Conservation (phyloP, 1,140 invertebrate species). For the Pogonomyrmex californicus region DNA sequence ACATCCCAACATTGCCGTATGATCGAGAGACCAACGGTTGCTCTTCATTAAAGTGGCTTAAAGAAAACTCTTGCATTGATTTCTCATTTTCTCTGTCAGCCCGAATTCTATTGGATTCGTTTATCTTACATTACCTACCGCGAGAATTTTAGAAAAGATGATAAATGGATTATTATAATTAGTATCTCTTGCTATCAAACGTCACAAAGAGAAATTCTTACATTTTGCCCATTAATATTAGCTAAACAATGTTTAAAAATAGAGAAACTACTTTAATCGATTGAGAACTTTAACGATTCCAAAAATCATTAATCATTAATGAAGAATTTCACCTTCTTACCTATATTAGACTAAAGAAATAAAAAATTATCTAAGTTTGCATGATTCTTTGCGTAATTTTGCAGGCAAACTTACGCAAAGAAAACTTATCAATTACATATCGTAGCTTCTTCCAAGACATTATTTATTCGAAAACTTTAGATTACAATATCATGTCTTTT, state of each 20-base stretch:
- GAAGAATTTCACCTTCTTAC: background rate
- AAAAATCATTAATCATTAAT: background rate
- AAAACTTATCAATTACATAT: background rate
- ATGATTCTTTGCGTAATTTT: background rate
- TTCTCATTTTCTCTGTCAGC: background rate
- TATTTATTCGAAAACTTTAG: conserved; percentile 18
- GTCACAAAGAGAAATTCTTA: background rate
- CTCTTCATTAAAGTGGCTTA: background rate
- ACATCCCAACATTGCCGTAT: background rate
- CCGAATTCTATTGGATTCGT: background rate
- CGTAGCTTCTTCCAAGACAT: background rate
- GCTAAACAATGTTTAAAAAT: background rate
- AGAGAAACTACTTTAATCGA: background rate
- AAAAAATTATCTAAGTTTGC: background rate
- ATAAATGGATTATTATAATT: background rate
- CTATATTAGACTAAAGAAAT: no score
- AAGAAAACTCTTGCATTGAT: background rate
- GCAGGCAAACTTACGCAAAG: background rate
- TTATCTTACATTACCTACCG: background rate
- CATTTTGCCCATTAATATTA: background rate
- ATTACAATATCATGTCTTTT: conserved; percentile 14
- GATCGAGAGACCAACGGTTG: conserved; percentile 16
- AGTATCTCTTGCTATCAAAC: background rate
- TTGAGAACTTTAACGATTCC: background rate
- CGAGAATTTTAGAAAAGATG: background rate